Conservation (phyloP, 2,797 vertebrate species). For the Chiloscyllium punctatum region DNA sequence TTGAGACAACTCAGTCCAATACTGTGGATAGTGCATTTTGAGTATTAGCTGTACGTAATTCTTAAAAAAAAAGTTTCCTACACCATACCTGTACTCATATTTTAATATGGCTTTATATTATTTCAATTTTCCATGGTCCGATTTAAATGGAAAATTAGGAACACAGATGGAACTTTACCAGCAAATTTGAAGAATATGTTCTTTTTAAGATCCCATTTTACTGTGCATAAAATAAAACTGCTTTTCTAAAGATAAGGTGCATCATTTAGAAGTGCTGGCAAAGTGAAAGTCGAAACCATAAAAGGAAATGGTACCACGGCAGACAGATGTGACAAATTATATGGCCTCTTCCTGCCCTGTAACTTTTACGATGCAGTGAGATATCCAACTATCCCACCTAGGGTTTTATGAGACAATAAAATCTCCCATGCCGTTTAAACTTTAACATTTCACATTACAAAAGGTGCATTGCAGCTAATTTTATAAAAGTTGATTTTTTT, state of each 20-base stretch:
- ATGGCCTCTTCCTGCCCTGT: neutral
- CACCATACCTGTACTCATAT: neutral
- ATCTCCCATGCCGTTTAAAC: neutral
- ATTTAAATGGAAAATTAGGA: neutral
- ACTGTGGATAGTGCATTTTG: neutral
- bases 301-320: neutral
- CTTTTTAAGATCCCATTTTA: neutral
- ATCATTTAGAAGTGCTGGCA: neutral
- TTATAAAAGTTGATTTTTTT: neutral
- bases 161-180: neutral
- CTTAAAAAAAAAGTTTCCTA: neutral
- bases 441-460: neutral
- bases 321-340: neutral
- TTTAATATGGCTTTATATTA: neutral
- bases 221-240: neutral
- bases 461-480: neutral
- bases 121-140: neutral
- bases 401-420: neutral
- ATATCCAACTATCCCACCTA: neutral
- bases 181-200: neutral
- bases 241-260: neutral
- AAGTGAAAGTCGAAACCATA: neutral
- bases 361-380: neutral
- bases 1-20: slow-evolving; percentile 3
- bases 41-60: neutral